Percentiles rank a stretch among this genome's conserved stretches.
phyloP scores from a whole-genome alignment of 1,140 invertebrate genomes.

The Brachionus koreanus region DNA sequence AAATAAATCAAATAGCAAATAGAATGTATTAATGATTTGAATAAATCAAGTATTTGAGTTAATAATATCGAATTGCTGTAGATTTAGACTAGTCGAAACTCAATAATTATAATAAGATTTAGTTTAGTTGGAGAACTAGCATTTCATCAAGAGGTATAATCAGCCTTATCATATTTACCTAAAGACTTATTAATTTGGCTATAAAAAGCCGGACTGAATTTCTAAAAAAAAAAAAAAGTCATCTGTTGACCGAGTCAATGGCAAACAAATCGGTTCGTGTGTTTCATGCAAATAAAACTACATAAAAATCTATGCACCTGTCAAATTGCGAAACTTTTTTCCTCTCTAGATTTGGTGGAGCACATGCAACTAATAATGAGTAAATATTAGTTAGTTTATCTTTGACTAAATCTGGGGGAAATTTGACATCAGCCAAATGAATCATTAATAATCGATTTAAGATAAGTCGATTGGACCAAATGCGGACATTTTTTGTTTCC shows the following conservation, averaged over 20 bases:
- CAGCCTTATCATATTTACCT: not conserved
- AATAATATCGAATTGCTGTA: too few relatives aligned
- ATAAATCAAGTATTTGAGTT: too few relatives aligned
- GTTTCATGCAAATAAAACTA: not conserved
- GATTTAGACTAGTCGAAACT: not conserved
- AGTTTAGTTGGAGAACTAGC: not conserved
- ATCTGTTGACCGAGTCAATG: not conserved
- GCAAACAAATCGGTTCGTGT: not conserved
- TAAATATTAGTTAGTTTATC: slow-evolving; percentile 23
- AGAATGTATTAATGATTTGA: too few relatives aligned
- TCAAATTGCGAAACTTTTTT: not conserved
- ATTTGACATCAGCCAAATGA: slow-evolving; percentile 34
- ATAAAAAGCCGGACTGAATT: not conserved
- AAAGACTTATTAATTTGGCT: not conserved
- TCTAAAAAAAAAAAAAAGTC: not conserved
- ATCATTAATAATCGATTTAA: slow-evolving; percentile 38
- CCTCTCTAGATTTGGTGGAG: not conserved
- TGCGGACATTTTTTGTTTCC: not conserved
- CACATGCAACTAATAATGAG: not conserved
- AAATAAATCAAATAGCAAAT: too few relatives aligned
- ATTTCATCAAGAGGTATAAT: not conserved
- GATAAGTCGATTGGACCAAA: slow-evolving; percentile 1
- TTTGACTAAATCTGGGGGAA: not conserved
- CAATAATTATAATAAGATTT: not conserved
- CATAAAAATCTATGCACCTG: not conserved